A percentile compares a stretch with the other conserved stretches of the same genome.
phyloP scores from a whole-genome alignment of 2,113 vertebrate genomes.

The Opisthocomus hoazin region DNA sequence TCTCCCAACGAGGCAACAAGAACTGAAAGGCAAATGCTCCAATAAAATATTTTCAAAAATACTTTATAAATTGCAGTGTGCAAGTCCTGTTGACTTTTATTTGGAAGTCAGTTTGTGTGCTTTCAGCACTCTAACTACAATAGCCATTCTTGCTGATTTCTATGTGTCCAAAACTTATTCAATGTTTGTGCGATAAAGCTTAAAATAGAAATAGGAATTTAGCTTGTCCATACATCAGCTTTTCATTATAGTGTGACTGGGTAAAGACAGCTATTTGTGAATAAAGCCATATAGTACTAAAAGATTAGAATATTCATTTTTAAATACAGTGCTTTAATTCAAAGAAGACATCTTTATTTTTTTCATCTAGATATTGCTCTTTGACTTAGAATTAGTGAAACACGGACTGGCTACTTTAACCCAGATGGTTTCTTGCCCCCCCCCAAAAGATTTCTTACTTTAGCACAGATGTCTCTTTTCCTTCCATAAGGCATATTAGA shows the following conservation, averaged over 20 bases:
- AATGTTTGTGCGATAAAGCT: not conserved
- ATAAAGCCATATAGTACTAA: not conserved
- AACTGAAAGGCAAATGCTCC: not conserved
- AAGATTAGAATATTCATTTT: conserved; percentile 26
- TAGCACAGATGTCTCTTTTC: conserved; percentile 41
- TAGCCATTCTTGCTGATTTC: not conserved
- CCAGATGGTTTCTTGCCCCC: conserved; percentile 16
- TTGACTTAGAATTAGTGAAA: conserved; percentile 25
- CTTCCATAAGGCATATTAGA: conserved; percentile 26
- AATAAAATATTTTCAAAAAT: not conserved
- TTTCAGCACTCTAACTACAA: not conserved
- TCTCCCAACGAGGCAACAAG: not conserved
- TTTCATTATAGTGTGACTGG: conserved; percentile 40
- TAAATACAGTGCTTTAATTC: conserved; percentile 27
- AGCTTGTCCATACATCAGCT: conserved; percentile 10
- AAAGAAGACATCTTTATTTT: conserved; percentile 32
- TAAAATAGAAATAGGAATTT: conserved; percentile 23
- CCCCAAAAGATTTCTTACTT: conserved; percentile 23
- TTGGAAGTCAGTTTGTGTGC: not conserved
- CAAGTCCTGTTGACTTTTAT: not conserved
- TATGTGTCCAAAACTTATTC: not conserved
- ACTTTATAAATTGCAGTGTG: not conserved
- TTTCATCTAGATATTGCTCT: not conserved
- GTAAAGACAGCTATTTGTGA: conserved; percentile 23
- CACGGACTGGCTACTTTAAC: not conserved